phyloP scores from a whole-genome alignment of 2,113 vertebrate species.

The Trichomycterus rosablanca region DNA sequence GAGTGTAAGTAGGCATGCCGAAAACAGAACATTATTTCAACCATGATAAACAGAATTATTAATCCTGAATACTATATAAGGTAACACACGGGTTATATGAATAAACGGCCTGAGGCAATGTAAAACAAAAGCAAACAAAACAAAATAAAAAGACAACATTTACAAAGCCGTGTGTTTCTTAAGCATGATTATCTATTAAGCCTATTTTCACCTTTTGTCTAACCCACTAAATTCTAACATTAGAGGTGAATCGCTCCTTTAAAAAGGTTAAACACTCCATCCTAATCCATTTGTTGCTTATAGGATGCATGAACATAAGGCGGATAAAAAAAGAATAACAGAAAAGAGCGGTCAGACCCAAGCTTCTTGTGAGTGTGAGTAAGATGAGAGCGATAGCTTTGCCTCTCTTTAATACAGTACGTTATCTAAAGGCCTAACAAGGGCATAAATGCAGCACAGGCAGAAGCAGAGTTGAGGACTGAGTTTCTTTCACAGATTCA shows the following conservation, averaged over 20 bases:
- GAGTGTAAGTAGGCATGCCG: constrained; percentile 8
- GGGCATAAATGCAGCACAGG: constrained; percentile 59
- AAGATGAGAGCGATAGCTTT: constrained; percentile 32
- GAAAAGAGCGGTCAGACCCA: constrained; percentile 32
- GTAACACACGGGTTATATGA: not conserved
- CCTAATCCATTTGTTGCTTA: not conserved
- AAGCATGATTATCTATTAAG: not conserved
- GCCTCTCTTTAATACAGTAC: constrained; percentile 45
- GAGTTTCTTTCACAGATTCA: constrained; percentile 23
- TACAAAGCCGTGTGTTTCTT: not conserved
- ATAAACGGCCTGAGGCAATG: constrained; percentile 5
- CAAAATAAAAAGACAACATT: too few relatives aligned
- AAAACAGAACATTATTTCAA: too few relatives aligned
- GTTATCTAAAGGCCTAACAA: constrained; percentile 62
- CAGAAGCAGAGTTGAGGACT: constrained; percentile 71
- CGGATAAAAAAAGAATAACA: too few relatives aligned
- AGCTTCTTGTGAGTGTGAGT: constrained; percentile 8
- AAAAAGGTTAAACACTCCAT: constrained; percentile 2
- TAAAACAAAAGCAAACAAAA: too few relatives aligned
- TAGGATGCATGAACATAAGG: constrained; percentile 14
- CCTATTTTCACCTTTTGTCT: not conserved
- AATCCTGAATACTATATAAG: constrained; percentile 3
- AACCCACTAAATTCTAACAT: not conserved
- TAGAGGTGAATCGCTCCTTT: too few relatives aligned
- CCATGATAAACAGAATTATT: not conserved